These are phyloP conservation scores for Pangasius mekongensis DNA, from an alignment of 2,797 vertebrate genomes.

Conservation along the genomic window DNA sequence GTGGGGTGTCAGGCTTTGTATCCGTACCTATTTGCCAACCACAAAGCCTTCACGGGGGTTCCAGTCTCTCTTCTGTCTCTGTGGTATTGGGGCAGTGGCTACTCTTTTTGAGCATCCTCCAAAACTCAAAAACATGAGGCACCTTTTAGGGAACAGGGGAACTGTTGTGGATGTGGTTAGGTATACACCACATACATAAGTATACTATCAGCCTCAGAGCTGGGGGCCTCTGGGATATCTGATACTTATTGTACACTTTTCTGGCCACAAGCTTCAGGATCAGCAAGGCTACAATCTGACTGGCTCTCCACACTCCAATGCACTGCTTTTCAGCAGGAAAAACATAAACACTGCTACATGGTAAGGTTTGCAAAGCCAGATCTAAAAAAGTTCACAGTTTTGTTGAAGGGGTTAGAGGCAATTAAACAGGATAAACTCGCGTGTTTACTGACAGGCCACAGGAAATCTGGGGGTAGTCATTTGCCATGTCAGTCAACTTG, in stretches of 20 bases:
- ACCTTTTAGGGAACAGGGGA: not conserved
- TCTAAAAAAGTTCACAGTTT: not conserved
- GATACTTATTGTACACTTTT: not conserved
- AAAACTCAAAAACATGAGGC: not conserved
- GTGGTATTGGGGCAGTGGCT: not conserved
- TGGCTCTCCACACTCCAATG: not conserved
- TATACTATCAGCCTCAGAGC: not conserved
- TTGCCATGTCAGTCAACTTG: not conserved
- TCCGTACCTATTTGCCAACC: not conserved
- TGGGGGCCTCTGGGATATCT: too few species aligned
- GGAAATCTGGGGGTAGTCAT: not conserved
- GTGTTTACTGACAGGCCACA: not conserved
- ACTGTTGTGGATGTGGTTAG: not conserved
- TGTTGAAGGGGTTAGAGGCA: not conserved
- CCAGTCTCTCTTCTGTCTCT: not conserved
- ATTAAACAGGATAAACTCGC: not conserved
- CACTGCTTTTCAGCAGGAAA: not conserved
- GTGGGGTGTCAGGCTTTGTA: too few species aligned
- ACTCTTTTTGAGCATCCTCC: not conserved
- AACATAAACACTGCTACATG: not conserved
- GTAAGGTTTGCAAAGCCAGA: not conserved
- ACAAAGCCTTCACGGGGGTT: not conserved
- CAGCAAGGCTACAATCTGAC: not conserved
- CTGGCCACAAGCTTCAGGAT: slow-evolving; percentile 2
- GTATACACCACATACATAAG: not conserved